Evolutionary conservation across 2,888 invertebrate genomes (phyloP).

Genomic region (Fabriciana adippe): DNA sequence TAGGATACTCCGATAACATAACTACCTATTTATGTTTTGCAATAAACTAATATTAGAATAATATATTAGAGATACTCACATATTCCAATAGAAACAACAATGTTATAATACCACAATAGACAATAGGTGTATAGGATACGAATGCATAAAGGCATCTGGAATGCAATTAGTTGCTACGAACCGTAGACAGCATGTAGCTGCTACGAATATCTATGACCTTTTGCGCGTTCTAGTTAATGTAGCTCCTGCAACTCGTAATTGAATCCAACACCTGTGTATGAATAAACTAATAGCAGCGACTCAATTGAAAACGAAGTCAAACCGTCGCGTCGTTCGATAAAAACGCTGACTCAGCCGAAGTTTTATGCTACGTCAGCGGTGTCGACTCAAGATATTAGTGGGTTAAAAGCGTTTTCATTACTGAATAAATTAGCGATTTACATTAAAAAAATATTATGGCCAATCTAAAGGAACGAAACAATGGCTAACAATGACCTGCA

Average conservation of each 20-base stretch:
- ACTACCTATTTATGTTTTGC: not conserved
- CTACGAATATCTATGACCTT: constrained; percentile 61
- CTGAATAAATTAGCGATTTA: constrained; percentile 20
- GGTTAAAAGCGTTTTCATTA: constrained; percentile 8
- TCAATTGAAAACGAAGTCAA: constrained; percentile 27
- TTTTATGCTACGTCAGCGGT: constrained; percentile 20
- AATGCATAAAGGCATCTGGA: constrained; percentile 8
- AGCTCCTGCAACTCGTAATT: constrained; percentile 54
- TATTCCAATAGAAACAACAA: constrained; percentile 1
- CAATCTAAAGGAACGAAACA: not conserved
- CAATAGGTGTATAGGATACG: not conserved
- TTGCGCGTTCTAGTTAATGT: constrained; percentile 52
- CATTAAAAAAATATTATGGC: not conserved
- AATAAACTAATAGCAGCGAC: constrained; percentile 53
- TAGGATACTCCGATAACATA: no score
- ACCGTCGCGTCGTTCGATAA: constrained; percentile 16
- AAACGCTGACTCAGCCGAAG: constrained; percentile 25
- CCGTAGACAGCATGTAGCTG: constrained; percentile 53
- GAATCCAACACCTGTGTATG: constrained; percentile 62
- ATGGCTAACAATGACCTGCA: no score
- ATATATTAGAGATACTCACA: not conserved
- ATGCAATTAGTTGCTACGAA: constrained; percentile 46
- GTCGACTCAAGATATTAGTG: constrained; percentile 9
- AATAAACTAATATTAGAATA: not conserved
- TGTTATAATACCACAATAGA: not conserved